Base-by-base conservation (phyloP, 2,113 vertebrate genomes). In the Campylomormyrus tamandua region DNA sequence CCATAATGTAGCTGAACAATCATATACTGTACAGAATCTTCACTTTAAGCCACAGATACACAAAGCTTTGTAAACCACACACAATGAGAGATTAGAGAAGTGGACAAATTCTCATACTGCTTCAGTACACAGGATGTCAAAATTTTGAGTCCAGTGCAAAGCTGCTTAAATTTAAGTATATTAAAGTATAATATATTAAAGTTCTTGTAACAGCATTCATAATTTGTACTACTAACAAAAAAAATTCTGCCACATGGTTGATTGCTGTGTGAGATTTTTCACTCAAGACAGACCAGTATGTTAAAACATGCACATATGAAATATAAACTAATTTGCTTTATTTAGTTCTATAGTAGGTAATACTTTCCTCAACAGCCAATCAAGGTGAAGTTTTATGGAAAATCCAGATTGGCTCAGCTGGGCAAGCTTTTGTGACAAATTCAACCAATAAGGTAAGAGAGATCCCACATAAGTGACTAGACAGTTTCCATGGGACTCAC, bases 21-120 rank as follows among this genome's bases (percentile, higher is more conserved):
- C 19, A n/a, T 49, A 56, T 56, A 89, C 89, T 89, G 52, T 85
- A 89, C 49, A 89, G 48, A 17, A 53, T 84, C 39, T 83, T 39
- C 70, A 66, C 45, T 49, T 80, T 49, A 89, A 46, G 42, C 35
- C 58, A 88, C 87, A 88, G 53, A 66, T 56, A 9, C 24, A 85
- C 13, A 85, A 13, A 49, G 83, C 74, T 53, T 53, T 87, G 50
- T 49, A 87, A 53, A 87, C n/a, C 24, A 84, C 83, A n/a, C 39
- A 48, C 48, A 87, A 52, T 13, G 27, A 86, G 84, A 49, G 48
- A 87, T 52, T n/a, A 87, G 52, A 58, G 53, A 88, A 62, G 19
- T 56, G 86, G 50, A 88, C 39, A 88, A 58, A 88, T 52, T 87
- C 53, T 42, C 53, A 87, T 9, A 88, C 19, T 46, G 42, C 46